Conservation (phyloP, 2,113 vertebrate species). For the Gnathochromis pfefferi region DNA sequence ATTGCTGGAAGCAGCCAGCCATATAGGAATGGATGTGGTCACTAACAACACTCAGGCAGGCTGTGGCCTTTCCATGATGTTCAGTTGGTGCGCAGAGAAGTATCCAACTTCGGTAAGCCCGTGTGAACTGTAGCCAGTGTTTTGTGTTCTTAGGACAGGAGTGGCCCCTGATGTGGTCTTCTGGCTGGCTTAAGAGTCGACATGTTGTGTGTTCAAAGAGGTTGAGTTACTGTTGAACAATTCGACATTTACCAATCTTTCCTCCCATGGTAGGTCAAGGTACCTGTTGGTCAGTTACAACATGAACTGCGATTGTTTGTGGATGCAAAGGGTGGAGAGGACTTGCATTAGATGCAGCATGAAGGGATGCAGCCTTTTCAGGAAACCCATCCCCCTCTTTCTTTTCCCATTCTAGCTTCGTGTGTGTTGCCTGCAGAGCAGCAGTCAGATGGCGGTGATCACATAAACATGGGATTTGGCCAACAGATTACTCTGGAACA, state of each 20-base stretch:
- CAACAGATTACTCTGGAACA: constrained; percentile 18
- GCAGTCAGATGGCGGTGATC: constrained; percentile 45
- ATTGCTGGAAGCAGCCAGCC: neutral
- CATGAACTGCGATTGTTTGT: neutral
- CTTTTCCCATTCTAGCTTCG: neutral
- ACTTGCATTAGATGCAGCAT: neutral
- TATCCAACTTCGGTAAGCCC: accelerated
- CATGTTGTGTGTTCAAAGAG: neutral
- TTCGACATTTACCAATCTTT: neutral
- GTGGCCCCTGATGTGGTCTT: neutral
- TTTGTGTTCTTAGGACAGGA: neutral
- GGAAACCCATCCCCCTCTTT: constrained; percentile 28
- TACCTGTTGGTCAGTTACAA: neutral
- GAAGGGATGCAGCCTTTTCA: constrained; percentile 14
- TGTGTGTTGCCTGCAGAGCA: constrained; percentile 18
- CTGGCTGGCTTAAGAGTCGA: neutral
- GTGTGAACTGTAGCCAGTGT: neutral
- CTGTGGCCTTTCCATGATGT: neutral
- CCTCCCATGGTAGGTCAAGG: neutral
- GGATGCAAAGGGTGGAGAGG: neutral
- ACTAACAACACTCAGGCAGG: neutral
- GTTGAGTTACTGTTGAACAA: neutral
- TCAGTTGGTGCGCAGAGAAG: neutral
- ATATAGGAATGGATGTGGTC: neutral
- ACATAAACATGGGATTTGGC: constrained; percentile 40